Evolutionary conservation across 2,888 invertebrate genomes (phyloP), one percentile per base, ranked within the genome.

Genomic region (Hololepta plana): DNA sequence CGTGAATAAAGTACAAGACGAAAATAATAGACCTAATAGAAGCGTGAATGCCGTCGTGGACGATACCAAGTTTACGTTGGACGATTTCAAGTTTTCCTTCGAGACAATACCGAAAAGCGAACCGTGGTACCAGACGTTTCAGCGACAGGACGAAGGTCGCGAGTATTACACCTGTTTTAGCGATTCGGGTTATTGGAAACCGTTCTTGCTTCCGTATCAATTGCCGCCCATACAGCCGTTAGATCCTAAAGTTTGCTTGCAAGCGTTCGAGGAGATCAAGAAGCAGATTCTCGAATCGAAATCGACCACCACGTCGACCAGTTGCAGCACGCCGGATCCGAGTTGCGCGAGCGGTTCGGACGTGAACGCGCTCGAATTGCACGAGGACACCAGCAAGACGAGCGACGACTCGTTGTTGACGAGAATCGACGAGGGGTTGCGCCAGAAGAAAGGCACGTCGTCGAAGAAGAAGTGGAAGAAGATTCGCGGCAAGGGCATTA

Each of bases 51-150:
- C 26, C 2, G 12, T 16, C 8, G 20, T 17, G 7, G 20, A 24
- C 9, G 15, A 31, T n/a, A 15, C 15, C 10, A 47, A 53, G 38
- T 47, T 58, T 27, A 55, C 58, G 21, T 61, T 74, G 23, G 65
- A 71, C 33, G 66, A 65, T 40, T 55, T 72, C 38, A 66, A 68
- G 45, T 77, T 73, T 43, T 71, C 75, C 0, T 84, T 84, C 46
- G 82, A 84, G 51, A 63, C 64, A 9, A 59, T 77, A 30, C 82
- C 82, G 2, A 59, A 55, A 16, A 66, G 68, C 12, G 80, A 81
- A 44, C 66, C 76, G 0, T 84, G 84, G 84, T 80, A 71, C 46
- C 65, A 71, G 34, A 73, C 81, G 2, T 84, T 80, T 45, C 63
- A 65, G 35, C 60, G 84, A 2, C 79, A 81, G 44, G 81, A 82